Conservation (phyloP, 2,113 vertebrate genomes). For the Amphilophus citrinellus region DNA sequence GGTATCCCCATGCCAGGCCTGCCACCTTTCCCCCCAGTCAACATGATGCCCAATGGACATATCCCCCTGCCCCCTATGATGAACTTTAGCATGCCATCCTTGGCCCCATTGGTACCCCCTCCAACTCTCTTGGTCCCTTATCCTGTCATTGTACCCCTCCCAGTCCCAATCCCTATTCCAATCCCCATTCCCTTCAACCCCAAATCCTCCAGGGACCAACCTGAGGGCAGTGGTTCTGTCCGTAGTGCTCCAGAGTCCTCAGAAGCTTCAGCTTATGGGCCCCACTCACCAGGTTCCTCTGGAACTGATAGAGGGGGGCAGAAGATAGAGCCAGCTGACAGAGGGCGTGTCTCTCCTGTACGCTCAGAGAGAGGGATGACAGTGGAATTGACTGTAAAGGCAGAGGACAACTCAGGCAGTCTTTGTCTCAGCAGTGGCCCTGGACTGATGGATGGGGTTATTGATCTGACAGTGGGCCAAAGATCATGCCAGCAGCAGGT, state of each 20-base stretch:
- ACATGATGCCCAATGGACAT: conserved; percentile 96
- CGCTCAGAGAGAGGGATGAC: conserved; percentile 83
- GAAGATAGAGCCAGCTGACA: conserved; percentile 85
- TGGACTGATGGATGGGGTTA: conserved; percentile 90
- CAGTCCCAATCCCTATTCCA: conserved; percentile 96
- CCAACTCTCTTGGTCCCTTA: conserved; percentile 98
- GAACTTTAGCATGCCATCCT: conserved; percentile 96
- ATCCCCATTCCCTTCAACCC: conserved; percentile 93
- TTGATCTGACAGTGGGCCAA: conserved; percentile 94
- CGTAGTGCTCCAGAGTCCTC: conserved; percentile 85
- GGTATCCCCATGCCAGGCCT: conserved; percentile 90
- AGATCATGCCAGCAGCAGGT: conserved; percentile 92
- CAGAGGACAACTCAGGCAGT: conserved; percentile 85
- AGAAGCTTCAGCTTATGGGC: conserved; percentile 84
- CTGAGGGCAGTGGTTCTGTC: conserved; percentile 87
- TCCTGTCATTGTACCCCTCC: conserved; percentile 96
- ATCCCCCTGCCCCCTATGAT: conserved; percentile 94
- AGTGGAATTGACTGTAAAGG: conserved; percentile 91
- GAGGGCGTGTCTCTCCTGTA: conserved; percentile 85
- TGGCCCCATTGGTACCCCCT: conserved; percentile 95
- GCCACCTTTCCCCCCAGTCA: conserved; percentile 92
- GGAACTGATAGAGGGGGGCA: conserved; percentile 80
- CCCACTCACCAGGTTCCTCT: conserved; percentile 81
- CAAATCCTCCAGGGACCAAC: conserved; percentile 89
- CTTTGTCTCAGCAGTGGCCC: conserved; percentile 78